Conservation (phyloP, 2,888 invertebrate species). For the Tryphoninae sp. region DNA sequence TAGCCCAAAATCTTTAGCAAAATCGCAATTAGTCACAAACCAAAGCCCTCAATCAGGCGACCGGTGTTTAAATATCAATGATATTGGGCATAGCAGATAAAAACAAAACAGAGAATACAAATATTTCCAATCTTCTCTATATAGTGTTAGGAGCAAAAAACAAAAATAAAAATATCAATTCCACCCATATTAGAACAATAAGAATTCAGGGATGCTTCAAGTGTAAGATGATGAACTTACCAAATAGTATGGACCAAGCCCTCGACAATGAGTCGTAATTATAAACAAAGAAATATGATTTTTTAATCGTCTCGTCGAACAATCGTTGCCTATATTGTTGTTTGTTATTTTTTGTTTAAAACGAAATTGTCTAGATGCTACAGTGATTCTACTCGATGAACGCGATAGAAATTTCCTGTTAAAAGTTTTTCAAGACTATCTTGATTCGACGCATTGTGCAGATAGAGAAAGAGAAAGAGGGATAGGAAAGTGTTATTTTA, state of each 20-base stretch:
- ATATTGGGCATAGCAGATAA: constrained; percentile 11
- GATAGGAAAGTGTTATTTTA: too few species aligned
- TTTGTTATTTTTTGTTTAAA: background rate
- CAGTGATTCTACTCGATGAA: background rate
- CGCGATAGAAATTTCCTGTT: background rate
- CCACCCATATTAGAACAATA: constrained; percentile 46
- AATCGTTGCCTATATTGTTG: constrained; percentile 22
- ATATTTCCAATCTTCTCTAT: background rate
- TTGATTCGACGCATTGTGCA: background rate
- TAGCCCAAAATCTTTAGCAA: constrained; percentile 29
- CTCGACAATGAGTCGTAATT: constrained; percentile 80
- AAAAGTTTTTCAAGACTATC: background rate
- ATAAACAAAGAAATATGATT: constrained; percentile 79
- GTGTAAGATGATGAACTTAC: constrained; percentile 76
- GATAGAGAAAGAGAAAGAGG: background rate
- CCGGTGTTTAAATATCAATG: constrained; percentile 33
- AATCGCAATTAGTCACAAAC: constrained; percentile 53
- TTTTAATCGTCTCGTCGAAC: constrained; percentile 70
- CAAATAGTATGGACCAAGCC: constrained; percentile 78
- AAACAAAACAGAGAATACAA: constrained; percentile 3
- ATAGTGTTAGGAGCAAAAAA: constrained; percentile 34
- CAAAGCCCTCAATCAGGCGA: constrained; percentile 35
- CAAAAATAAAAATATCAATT: constrained; percentile 47
- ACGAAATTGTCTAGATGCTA: background rate
- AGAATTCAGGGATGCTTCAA: constrained; percentile 63